phyloP scores from a whole-genome alignment of 2,113 vertebrate species.

The Equus przewalskii region DNA sequence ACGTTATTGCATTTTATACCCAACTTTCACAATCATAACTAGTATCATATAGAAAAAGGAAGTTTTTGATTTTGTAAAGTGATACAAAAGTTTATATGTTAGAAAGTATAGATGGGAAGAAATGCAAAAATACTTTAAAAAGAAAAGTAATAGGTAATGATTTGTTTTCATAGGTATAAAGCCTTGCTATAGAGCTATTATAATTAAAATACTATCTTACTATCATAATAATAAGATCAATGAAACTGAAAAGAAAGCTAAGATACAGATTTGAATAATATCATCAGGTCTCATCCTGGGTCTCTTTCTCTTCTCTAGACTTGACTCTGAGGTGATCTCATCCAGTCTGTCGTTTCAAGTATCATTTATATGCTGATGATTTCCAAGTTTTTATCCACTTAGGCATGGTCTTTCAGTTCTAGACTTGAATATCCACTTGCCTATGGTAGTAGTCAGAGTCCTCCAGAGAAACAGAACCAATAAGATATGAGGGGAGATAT shows the following conservation, averaged over 20 bases:
- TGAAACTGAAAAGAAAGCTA: background rate
- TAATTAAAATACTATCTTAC: background rate
- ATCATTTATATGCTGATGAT: background rate
- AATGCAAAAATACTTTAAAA: background rate
- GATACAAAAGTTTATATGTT: background rate
- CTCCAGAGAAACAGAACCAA: background rate
- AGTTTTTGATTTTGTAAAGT: constrained; percentile 15
- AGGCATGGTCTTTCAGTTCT: background rate
- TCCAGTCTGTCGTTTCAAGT: background rate
- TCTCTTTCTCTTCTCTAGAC: background rate
- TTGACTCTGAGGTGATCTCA: background rate
- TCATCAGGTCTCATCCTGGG: background rate
- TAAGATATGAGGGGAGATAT: background rate
- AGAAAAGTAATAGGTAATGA: background rate
- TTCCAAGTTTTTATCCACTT: background rate
- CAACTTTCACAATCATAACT: background rate
- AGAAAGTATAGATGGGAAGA: background rate
- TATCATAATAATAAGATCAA: background rate
- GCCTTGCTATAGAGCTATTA: background rate
- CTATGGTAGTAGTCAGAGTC: background rate
- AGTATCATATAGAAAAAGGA: background rate
- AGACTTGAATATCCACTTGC: background rate
- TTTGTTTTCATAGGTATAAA: background rate
- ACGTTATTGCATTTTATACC: background rate
- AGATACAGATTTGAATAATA: background rate